phyloP scores from a whole-genome alignment of 2,797 vertebrate genomes.

The Pipistrellus nathusii region DNA sequence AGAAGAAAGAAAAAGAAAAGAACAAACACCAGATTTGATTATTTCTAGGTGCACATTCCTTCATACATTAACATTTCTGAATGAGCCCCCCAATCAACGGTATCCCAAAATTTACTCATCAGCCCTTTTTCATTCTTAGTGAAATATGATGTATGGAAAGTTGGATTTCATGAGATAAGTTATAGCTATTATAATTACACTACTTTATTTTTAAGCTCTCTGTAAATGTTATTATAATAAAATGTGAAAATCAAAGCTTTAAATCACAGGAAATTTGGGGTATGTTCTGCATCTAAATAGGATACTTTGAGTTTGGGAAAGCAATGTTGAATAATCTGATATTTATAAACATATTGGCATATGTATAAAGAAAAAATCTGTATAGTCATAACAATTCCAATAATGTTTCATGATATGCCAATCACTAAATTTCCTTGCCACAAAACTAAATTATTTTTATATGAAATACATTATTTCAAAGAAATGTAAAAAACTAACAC shows the following conservation, averaged over 20 bases:
- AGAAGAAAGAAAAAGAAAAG: not conserved
- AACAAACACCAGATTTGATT: not conserved
- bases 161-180: not conserved
- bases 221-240: not conserved
- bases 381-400: not conserved
- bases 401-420: not conserved
- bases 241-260: not conserved
- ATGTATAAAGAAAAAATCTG: not conserved
- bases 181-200: not conserved
- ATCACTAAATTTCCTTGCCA: not conserved
- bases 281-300: not conserved
- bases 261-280: not conserved
- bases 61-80: not conserved
- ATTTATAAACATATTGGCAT: not conserved
- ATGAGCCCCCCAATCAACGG: not conserved
- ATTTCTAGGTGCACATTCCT: not conserved
- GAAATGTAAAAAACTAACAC: not conserved
- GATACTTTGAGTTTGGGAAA: not conserved
- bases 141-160: not conserved
- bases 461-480: not conserved
- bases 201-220: not conserved
- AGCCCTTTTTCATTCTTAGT: not conserved
- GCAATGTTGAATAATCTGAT: not conserved
- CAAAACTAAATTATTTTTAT: not conserved
- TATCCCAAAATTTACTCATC: not conserved